These are phyloP conservation scores for Sciaenops ocellatus DNA, from an alignment of 2,797 vertebrate species.

Conservation along the genomic window DNA sequence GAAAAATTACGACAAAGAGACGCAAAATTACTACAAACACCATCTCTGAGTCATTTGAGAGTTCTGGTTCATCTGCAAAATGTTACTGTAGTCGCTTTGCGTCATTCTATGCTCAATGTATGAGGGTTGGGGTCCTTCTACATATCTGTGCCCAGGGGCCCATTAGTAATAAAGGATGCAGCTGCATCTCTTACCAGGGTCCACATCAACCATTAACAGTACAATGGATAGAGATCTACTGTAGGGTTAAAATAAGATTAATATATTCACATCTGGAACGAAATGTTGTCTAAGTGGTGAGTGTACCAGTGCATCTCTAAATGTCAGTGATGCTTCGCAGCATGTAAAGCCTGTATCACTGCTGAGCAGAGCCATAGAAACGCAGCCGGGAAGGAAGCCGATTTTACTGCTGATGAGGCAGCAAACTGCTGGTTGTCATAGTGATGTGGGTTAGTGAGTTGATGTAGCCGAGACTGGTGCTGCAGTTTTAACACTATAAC, in stretches of 20 bases:
- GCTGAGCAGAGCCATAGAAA: conserved; percentile 41
- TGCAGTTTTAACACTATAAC: too few species aligned
- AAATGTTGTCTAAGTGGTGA: conserved; percentile 25
- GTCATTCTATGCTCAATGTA: background rate
- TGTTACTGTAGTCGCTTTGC: background rate
- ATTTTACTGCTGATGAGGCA: conserved; percentile 34
- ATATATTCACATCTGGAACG: conserved; percentile 43
- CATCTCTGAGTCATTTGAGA: background rate
- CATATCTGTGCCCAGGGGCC: conserved; percentile 21
- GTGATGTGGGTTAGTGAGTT: conserved; percentile 25
- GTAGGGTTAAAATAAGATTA: conserved; percentile 47
- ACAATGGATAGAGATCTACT: conserved; percentile 1
- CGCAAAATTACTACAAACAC: background rate
- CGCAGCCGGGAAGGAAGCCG: conserved; percentile 18
- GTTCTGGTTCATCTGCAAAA: background rate
- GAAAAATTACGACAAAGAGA: background rate
- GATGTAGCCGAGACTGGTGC: background rate
- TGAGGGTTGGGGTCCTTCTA: background rate
- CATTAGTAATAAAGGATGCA: conserved; percentile 36
- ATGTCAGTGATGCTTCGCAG: conserved; percentile 1
- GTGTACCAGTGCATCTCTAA: conserved; percentile 6
- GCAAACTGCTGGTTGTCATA: conserved; percentile 45
- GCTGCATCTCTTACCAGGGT: conserved; percentile 12
- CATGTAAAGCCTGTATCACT: conserved; percentile 9
- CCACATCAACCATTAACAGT: conserved; percentile 32